phyloP scores from a whole-genome alignment of 2,888 invertebrate genomes.

The Eumerus sabulonum region DNA sequence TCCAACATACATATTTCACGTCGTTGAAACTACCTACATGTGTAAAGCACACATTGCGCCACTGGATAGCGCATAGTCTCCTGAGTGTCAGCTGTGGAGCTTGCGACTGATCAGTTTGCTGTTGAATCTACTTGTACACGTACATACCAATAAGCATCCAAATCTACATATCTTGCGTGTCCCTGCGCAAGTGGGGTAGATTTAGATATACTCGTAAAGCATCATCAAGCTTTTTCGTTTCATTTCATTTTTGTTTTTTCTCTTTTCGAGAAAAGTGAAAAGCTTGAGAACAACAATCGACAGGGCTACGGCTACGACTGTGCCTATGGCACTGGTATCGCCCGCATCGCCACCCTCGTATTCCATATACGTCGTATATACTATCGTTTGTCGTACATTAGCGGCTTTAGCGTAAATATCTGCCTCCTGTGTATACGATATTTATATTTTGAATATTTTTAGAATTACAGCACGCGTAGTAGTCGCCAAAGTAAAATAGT shows the following conservation, averaged over 20 bases:
- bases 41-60: conserved; percentile 54
- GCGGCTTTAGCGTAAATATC: conserved; percentile 63
- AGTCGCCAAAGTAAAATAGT: conserved; percentile 25
- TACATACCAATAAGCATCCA: no score
- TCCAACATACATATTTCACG: conserved; percentile 26
- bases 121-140: conserved; percentile 6
- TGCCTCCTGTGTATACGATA: conserved; percentile 61
- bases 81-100: conserved; percentile 27
- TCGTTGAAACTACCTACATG: no score
- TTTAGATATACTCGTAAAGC: background rate
- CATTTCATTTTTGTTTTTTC: no score
- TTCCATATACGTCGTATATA: conserved; percentile 62
- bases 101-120: conserved; percentile 14
- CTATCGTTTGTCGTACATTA: conserved; percentile 36
- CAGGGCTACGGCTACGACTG: background rate
- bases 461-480: conserved; percentile 68
- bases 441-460: conserved; percentile 66
- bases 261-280: conserved; percentile 10
- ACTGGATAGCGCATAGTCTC: conserved; percentile 50
- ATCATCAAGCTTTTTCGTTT: conserved; percentile 25
- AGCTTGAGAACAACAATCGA: conserved; percentile 49
- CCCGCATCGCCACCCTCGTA: conserved; percentile 63
- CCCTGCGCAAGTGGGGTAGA: conserved; percentile 29
- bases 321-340: conserved; percentile 56
- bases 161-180: background rate